A percentile compares a stretch with the other conserved stretches of the same genome.
phyloP scores from a whole-genome alignment of 23 tunicate genomes.

The Halocynthia roretzi region DNA sequence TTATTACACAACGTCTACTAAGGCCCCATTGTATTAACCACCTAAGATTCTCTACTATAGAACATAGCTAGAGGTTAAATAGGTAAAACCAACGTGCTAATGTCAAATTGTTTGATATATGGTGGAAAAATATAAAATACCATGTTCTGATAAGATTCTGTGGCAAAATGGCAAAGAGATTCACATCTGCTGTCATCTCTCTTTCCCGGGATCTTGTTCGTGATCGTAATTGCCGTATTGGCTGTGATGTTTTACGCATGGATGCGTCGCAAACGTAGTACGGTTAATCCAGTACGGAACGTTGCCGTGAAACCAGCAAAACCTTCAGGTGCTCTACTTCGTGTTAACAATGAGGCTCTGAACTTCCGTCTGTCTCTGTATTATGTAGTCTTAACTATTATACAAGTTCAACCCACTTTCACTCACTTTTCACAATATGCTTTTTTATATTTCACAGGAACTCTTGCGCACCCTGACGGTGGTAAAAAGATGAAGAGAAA shows the following conservation, averaged over 20 bases:
- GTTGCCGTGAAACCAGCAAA: slow-evolving; percentile 67
- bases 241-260: slow-evolving; percentile 30
- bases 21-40: background rate
- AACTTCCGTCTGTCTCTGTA: background rate
- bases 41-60: background rate
- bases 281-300: slow-evolving; percentile 5
- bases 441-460: too few species aligned
- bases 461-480: too few species aligned
- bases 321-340: background rate
- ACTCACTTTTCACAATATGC: too few species aligned
- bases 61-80: too few species aligned
- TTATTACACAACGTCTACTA: background rate
- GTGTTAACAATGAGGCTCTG: too few species aligned
- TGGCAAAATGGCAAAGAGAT: slow-evolving; percentile 49
- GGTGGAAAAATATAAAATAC: background rate
- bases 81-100: too few species aligned
- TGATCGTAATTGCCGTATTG: slow-evolving; percentile 21
- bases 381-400: background rate
- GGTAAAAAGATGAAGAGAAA: too few species aligned
- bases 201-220: slow-evolving; percentile 43
- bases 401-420: too few species aligned
- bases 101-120: too few species aligned
- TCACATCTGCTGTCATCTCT: slow-evolving; percentile 39
- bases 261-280: slow-evolving; percentile 23
- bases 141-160: slow-evolving; percentile 7